Percentiles rank a stretch among this genome's conserved stretches.
Evolutionary conservation across 2,888 invertebrate genomes (phyloP).

Genomic region (Gymnosoma rotundatum): DNA sequence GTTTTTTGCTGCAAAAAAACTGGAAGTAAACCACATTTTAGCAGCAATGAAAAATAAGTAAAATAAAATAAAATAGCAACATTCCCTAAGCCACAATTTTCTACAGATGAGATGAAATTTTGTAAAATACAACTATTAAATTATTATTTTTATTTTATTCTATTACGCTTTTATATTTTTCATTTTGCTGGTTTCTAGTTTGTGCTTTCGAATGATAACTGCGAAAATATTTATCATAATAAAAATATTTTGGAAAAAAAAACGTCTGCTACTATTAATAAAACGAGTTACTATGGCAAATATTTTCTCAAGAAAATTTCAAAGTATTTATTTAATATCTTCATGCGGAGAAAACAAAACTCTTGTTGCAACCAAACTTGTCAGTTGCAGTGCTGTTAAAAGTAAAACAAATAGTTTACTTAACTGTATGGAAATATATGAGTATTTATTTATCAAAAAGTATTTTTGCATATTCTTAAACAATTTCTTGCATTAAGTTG

Average conservation of each 20-base stretch:
- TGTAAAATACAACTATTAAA: conserved; percentile 52
- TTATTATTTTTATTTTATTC: conserved; percentile 43
- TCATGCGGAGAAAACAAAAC: too few relatives aligned
- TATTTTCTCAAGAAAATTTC: conserved; percentile 8
- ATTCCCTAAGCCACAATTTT: conserved; percentile 52
- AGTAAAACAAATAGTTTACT: too few relatives aligned
- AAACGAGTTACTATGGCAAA: conserved; percentile 7
- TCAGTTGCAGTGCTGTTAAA: too few relatives aligned
- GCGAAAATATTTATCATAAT: conserved; percentile 53
- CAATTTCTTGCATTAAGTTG: too few relatives aligned
- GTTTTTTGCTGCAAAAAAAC: conserved; percentile 32
- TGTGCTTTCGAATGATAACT: conserved; percentile 20
- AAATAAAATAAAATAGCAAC: conserved; percentile 40
- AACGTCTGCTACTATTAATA: conserved; percentile 10
- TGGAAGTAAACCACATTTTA: conserved; percentile 40
- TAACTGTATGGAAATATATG: too few relatives aligned
- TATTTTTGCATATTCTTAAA: too few relatives aligned
- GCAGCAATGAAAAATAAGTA: background rate
- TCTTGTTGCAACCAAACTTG: too few relatives aligned
- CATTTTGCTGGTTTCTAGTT: conserved; percentile 14
- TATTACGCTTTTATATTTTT: conserved; percentile 38
- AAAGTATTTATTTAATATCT: conserved; percentile 5
- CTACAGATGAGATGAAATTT: conserved; percentile 22
- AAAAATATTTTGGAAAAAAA: conserved; percentile 41
- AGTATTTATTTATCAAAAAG: too few relatives aligned